Evolutionary conservation across 2,113 vertebrate species (phyloP), one percentile per base, ranked within the genome.

Genomic region (Balaenoptera acutorostrata): DNA sequence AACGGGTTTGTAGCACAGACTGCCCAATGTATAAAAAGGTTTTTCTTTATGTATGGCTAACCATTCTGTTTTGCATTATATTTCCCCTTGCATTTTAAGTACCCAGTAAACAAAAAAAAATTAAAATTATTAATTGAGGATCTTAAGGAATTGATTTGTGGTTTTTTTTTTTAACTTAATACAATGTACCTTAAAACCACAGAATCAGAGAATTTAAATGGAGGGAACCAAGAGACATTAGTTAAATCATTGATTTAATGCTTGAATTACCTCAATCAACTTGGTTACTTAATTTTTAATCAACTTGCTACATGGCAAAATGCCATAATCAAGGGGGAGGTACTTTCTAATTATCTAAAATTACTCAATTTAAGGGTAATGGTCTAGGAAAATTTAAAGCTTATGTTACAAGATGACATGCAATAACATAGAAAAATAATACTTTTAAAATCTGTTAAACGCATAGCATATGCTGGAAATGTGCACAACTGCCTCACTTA

Each of bases 41-140:
- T n/a, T 98, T 89, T 97, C 97, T 96, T 98, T 95, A 97, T 93
- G 95, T 90, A 95, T 90, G 92, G 92, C 44, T 0, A 7, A 97
- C 33, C 90, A 96, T 97, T 97, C 96, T 97, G 97, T 97, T 98
- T 92, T 83, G 90, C 0, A 0, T 41, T 83, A 87, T 68, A 85
- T 95, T 98, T 98, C 96, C 93, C 97, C 89, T 86, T 94, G 89
- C 66, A 98, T 95, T 98, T 92, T 98, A 90, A 97, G 88, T 5
- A 96, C 82, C 80, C 90, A 98, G 92, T 85, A 97, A 97, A 97
- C 68, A 93, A 97, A 98, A 96, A 87, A 98, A 97, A 15, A 4
- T 74, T 36, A 44, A 49, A 88, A 23, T 46, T 81, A 90, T 31
- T 71, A 31, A 78, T 3, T 61, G 52, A 90, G 31, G 57, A 94